phyloP scores from a whole-genome alignment of 2,888 invertebrate species.

The Tetramorium bicarinatum region DNA sequence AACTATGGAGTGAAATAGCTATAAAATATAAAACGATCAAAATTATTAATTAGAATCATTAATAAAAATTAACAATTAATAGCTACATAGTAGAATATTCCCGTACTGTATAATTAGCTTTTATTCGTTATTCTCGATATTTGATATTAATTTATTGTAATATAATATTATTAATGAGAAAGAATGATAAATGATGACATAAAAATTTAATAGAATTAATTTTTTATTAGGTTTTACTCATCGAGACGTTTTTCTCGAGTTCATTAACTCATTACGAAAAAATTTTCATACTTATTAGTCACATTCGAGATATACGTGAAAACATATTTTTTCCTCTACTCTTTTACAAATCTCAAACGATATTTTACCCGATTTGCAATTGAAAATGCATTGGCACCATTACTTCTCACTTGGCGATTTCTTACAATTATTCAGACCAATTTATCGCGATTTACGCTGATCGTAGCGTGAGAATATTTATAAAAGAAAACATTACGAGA shows the following conservation, averaged over 20 bases:
- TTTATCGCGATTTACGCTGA: background rate
- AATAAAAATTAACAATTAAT: background rate
- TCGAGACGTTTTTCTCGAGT: background rate
- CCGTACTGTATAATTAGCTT: background rate
- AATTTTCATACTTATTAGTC: background rate
- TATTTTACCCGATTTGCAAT: background rate
- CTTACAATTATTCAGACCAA: slow-evolving; percentile 40
- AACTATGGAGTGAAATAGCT: background rate
- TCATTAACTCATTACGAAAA: background rate
- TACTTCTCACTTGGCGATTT: slow-evolving; percentile 3
- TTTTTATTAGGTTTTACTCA: background rate
- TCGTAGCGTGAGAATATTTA: background rate
- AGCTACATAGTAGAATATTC: background rate
- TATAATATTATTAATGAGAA: background rate
- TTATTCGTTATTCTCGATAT: background rate
- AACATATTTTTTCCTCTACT: background rate
- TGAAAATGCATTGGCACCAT: background rate
- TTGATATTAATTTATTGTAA: background rate
- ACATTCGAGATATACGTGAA: background rate
- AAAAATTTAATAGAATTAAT: background rate
- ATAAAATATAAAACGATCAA: background rate
- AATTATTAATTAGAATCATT: slow-evolving; percentile 3
- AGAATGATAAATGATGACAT: background rate
- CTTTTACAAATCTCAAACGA: background rate
- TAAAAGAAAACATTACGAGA: background rate